Evolutionary conservation across 2,113 vertebrate genomes (phyloP).

Genomic region (Oostethus manadensis): DNA sequence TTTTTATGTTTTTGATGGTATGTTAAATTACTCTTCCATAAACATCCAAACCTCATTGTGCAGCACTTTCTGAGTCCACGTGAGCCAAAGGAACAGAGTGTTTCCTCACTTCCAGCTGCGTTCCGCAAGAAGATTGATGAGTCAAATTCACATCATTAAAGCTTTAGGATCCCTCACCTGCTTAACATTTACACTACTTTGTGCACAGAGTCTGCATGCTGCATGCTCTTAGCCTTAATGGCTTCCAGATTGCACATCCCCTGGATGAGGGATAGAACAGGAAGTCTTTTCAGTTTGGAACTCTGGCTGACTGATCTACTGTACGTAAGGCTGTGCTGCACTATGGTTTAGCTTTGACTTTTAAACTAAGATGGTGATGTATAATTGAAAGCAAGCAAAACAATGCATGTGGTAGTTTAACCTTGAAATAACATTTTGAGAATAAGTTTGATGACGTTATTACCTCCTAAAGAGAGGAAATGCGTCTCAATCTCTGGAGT

Average conservation of each 20-base stretch:
- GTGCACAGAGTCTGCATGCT: constrained; percentile 17
- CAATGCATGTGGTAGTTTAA: too few relatives aligned
- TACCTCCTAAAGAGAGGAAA: too few relatives aligned
- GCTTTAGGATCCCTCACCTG: constrained; percentile 47
- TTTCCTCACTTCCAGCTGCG: constrained; percentile 6
- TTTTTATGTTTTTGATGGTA: constrained; percentile 47
- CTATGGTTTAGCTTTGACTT: neutral
- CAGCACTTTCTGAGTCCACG: neutral
- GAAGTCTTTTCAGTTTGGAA: neutral
- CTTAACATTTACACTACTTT: constrained; percentile 61
- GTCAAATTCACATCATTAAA: constrained; percentile 41
- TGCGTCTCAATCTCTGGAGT: too few relatives aligned
- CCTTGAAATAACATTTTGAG: too few relatives aligned
- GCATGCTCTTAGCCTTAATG: constrained; percentile 32
- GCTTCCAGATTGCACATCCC: constrained; percentile 55
- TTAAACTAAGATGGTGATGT: too few relatives aligned
- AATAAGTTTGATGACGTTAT: too few relatives aligned
- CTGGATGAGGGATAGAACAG: neutral
- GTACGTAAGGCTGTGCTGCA: neutral
- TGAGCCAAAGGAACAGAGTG: neutral
- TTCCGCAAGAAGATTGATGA: constrained; percentile 39
- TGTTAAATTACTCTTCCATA: constrained; percentile 9
- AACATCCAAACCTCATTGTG: constrained; percentile 21
- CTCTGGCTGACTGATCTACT: neutral
- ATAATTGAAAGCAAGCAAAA: too few relatives aligned